phyloP scores from a whole-genome alignment of 2,888 invertebrate species.

The Cryptocephalus moraei region DNA sequence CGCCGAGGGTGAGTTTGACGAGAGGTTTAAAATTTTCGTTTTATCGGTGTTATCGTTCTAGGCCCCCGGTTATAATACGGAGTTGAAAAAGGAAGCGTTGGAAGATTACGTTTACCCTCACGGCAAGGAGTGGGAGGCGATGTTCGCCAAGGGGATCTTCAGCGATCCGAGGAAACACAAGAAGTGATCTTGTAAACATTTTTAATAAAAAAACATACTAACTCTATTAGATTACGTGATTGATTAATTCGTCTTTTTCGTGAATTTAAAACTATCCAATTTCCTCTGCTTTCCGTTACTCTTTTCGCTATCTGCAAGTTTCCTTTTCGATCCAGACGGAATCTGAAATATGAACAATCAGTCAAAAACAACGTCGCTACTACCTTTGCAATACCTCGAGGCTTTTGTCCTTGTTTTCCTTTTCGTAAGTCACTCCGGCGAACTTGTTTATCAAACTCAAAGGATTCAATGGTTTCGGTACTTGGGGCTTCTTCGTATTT shows the following conservation, averaged over 20 bases:
- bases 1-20: constrained; percentile 52
- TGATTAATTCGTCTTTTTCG: constrained; percentile 14
- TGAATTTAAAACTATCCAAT: constrained; percentile 37
- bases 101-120: constrained; percentile 62
- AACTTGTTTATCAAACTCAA: constrained; percentile 31
- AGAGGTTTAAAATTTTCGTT: neutral
- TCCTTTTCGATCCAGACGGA: no score
- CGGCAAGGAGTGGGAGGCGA: constrained; percentile 66
- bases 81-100: constrained; percentile 60
- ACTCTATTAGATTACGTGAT: neutral
- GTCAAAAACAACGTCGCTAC: neutral
- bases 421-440: constrained; percentile 30
- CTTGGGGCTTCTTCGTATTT: constrained; percentile 26
- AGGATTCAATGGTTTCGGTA: constrained; percentile 23
- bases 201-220: no score
- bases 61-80: constrained; percentile 72
- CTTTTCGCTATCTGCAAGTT: constrained; percentile 25
- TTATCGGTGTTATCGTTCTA: constrained; percentile 31
- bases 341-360: no score
- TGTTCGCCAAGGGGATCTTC: constrained; percentile 53
- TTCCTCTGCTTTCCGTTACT: constrained; percentile 40
- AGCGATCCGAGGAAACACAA: constrained; percentile 35
- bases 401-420: constrained; percentile 21
- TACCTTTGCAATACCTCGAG: constrained; percentile 13
- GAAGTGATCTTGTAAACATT: no score